Evolutionary conservation across 2,113 vertebrate genomes (phyloP), one percentile per base, ranked within the genome.

Genomic region (Nesoenas mayeri): DNA sequence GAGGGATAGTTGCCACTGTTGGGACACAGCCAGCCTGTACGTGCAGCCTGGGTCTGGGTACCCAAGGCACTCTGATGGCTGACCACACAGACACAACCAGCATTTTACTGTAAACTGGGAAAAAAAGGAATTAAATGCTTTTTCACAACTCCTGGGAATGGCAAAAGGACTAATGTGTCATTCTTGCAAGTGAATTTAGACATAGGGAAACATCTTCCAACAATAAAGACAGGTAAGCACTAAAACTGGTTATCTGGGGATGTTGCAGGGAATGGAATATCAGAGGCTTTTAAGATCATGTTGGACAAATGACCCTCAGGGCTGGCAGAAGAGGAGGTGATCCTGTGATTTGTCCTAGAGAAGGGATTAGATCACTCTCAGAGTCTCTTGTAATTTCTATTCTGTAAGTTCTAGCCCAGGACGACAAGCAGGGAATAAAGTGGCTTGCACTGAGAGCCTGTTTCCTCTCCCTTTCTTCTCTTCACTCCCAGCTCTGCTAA

Each of bases 291-390:
- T 48, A 57, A 28, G 22, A 64, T 71, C 15, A 16, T 5, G 9
- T 79, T 69, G 48, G 38, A 62, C 28, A 65, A 85, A 75, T 44
- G 19, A 62, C 17, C 78, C 32, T 62, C 24, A 32, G 36, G 29
- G 17, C 62, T 0, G 0, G 22, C 16, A 51, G 48, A 62, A 87
- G 44, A 71, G 60, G 18, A 65, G 5, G 5, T 32, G 60, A 42
- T 66, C 28, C 50, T 70, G 38, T 29, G 21, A 74, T 70, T 47
- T 73, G 60, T 32, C 34, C 56, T 20, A 19, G n/a, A 25, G 19
- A 74, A 16, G 36, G 51, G 13, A 78, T 62, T 38, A 58, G 51
- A 34, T 70, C 31, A 15, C 21, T 57, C n/a, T 74, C 10, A 28
- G 56, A 25, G 47, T 42, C 15, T 60, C 72, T 51, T 42, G 19